Evolutionary conservation across 2,888 invertebrate species (phyloP), one percentile per base, ranked within the genome.

Genomic region (Steinernema hermaphroditum): DNA sequence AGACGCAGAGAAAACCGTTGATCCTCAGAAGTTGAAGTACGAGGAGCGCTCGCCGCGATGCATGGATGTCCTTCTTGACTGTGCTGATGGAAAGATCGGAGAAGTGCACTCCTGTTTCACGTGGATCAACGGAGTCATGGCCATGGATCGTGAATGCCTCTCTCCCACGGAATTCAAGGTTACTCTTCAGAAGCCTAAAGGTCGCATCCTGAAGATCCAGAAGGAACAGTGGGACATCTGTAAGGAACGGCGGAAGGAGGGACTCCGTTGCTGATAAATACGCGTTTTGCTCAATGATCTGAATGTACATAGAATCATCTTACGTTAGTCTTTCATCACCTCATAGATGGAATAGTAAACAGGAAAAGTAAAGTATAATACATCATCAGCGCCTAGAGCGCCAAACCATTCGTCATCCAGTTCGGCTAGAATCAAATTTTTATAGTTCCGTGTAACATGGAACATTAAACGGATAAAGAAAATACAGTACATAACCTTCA

Each of bases 141-240:
- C 43, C 41, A 75, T 77, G 75, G 70, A 69, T n/a, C 75, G 70
- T n/a, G 22, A 29, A 14, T 78, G 78, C 68, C 22, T 54, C 22
- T 50, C 72, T 9, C 46, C 43, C 14, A 77, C 68, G 6, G 32
- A 72, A 44, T 71, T 78, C 69, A 70, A 70, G 27, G 49, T 78
- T 12, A 41, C 54, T 14, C 57, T 78, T 57, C 71, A 70, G 32
- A 78, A 78, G 49, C 76, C 77, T 8, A 68, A 75, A 12, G 77
- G 77, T 1, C 44, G 77, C 16, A 70, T 77, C 12, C 50, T 77
- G 54, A 76, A 76, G 34, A 73, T 74, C 44, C 41, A 50, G 24
- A 70, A 72, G n/a, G 37, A 77, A 27, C 77, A 77, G 37, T 74
- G 74, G 76, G 54, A 62, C 14, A 70, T 77, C 46, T 77, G 77